phyloP scores from a whole-genome alignment of 2,888 invertebrate genomes.

The Beris morrisii region DNA sequence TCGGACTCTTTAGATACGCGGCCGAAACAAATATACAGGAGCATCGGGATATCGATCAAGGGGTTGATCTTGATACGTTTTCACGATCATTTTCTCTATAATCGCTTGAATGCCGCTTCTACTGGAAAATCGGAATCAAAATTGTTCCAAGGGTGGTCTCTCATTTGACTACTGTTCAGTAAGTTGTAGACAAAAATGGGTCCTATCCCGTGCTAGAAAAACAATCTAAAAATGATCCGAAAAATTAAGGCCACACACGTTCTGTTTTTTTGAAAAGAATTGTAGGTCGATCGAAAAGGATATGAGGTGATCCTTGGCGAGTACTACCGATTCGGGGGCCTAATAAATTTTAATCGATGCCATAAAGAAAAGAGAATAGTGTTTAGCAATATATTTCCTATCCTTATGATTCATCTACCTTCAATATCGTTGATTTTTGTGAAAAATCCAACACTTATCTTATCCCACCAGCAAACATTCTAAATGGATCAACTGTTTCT shows the following conservation, averaged over 20 bases:
- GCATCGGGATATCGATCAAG: slow-evolving; percentile 1
- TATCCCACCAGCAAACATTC: no score
- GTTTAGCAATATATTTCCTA: no score
- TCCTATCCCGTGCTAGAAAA: neutral
- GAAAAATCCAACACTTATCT: no score
- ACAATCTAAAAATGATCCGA: slow-evolving; percentile 12
- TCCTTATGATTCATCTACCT: no score
- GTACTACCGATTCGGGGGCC: no score
- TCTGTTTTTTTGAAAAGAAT: neutral
- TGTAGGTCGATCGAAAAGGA: no score
- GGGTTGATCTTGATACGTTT: slow-evolving; percentile 22
- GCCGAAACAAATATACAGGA: neutral
- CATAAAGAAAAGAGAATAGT: no score
- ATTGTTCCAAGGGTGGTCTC: slow-evolving; percentile 19
- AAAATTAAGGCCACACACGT: slow-evolving; percentile 33
- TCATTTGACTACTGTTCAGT: slow-evolving; percentile 21
- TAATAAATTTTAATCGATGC: no score
- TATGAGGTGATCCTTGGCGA: no score
- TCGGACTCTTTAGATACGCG: slow-evolving; percentile 1
- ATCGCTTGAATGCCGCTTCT: slow-evolving; percentile 3
- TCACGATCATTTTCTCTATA: slow-evolving; percentile 9
- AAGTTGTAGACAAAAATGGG: neutral
- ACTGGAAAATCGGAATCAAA: slow-evolving; percentile 14
- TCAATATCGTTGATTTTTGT: no score
- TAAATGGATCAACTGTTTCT: no score